A percentile compares a stretch with the other conserved stretches of the same genome.
phyloP scores from a whole-genome alignment of 2,888 invertebrate genomes.

The Heliconius erato region DNA sequence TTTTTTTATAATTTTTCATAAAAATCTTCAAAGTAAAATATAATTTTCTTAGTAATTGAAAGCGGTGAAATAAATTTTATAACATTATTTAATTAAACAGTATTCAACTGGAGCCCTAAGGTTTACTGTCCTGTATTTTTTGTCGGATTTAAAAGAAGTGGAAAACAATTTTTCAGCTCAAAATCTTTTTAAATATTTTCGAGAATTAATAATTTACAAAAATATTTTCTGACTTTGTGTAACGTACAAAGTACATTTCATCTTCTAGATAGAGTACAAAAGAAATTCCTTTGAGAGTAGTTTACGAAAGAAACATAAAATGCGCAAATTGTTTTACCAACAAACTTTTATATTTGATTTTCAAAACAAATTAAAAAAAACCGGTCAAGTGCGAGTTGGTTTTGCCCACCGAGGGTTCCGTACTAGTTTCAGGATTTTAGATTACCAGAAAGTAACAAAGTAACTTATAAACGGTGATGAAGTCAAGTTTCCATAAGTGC shows the following conservation, averaged over 20 bases:
- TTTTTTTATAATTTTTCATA: no score
- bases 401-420: background rate
- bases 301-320: conserved; percentile 9
- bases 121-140: background rate
- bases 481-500: no score
- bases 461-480: background rate
- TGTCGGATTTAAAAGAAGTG: background rate
- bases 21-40: no score
- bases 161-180: background rate
- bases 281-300: conserved; percentile 34
- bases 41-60: no score
- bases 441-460: no score
- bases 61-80: no score
- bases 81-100: no score
- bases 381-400: background rate
- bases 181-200: background rate
- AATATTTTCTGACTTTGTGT: background rate
- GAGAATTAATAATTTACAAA: background rate
- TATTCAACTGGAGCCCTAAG: no score
- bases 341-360: background rate
- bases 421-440: no score
- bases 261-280: conserved; percentile 14
- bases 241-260: background rate
- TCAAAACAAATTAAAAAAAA: background rate
- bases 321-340: conserved; percentile 19